Base-by-base conservation (phyloP, 2,797 vertebrate species). In the Sebastes dallii region DNA sequence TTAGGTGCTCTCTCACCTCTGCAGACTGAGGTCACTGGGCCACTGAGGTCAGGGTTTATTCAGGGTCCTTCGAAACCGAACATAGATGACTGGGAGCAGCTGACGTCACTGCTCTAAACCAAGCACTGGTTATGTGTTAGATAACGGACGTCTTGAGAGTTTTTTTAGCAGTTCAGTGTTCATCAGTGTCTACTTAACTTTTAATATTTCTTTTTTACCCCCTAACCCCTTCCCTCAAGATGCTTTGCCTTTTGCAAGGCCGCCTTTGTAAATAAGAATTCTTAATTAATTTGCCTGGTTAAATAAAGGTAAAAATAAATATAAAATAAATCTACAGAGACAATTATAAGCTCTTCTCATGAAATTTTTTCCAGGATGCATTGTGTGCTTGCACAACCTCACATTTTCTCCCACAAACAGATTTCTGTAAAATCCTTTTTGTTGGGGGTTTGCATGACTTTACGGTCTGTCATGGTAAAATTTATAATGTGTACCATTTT, bases 1-100 rank as follows among this genome's bases (percentile, higher is more conserved):
- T 95, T 94, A 94, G 91, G 92, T 85, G 90, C 90, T 90, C 93
- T 74, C 88, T 92, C 91, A 93, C 93, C 93, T 94, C 85, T 87
- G 58, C 62, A 86, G 90, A 77, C 80, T 80, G 70, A 80, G 92
- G 93, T 94, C 89, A 87, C 58, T 67, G 82, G 92, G 90, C 80
- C 88, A 88, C 72, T 3, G 62, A 78, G 93, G 92, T 93, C 90
- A 91, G 87, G 89, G 93, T 91, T 94, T 72, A 86, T 81, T 84
- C 25, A 86, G 91, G 90, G 92, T 92, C 87, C 84, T 75, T 61
- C 58, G 78, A 13, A 34, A 78, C 66, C 61, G 8, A 20, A 55
- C 14, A 4, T 27, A 34, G 72, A 85, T 20, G 71, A 75, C 67
- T 42, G n/a, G n/a, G 62, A 83, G 59, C 69, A 79, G 86, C 83